phyloP scores from a whole-genome alignment of 2,113 vertebrate species.

The Rhabdomys dilectus region DNA sequence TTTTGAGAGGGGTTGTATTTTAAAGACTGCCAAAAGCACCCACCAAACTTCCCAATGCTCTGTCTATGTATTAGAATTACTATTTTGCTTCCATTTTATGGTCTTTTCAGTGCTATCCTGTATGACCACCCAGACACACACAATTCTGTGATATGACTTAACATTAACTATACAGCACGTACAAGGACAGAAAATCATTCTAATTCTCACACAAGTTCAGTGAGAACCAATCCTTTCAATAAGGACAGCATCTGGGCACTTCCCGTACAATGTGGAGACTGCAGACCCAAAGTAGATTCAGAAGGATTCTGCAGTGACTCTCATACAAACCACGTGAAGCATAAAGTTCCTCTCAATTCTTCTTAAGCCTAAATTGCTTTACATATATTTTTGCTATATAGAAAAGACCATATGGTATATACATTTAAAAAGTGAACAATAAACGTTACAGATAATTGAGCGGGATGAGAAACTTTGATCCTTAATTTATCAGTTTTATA shows the following conservation, averaged over 20 bases:
- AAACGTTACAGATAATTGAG: conserved; percentile 50
- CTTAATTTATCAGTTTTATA: neutral
- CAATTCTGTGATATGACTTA: neutral
- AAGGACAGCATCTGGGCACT: neutral
- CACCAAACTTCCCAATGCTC: conserved; percentile 28
- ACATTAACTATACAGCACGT: conserved; percentile 74
- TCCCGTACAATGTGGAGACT: neutral
- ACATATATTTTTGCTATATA: conserved; percentile 13
- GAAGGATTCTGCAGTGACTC: conserved; percentile 3
- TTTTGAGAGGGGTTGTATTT: conserved; percentile 70
- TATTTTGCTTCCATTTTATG: neutral
- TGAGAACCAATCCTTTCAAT: conserved; percentile 16
- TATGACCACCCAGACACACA: neutral
- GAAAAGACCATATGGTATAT: conserved; percentile 21
- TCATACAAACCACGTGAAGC: neutral
- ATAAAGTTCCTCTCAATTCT: conserved; percentile 11
- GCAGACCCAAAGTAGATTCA: conserved; percentile 10
- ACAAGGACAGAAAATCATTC: conserved; percentile 77
- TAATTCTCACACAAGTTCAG: conserved; percentile 64
- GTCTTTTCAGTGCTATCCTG: neutral
- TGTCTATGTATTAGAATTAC: neutral
- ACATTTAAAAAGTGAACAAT: conserved; percentile 8
- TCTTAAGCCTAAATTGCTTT: conserved; percentile 18
- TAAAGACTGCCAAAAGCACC: conserved; percentile 57
- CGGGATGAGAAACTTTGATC: conserved; percentile 44